phyloP scores from a whole-genome alignment of 2,888 invertebrate species.

The Epiblema foenella region DNA sequence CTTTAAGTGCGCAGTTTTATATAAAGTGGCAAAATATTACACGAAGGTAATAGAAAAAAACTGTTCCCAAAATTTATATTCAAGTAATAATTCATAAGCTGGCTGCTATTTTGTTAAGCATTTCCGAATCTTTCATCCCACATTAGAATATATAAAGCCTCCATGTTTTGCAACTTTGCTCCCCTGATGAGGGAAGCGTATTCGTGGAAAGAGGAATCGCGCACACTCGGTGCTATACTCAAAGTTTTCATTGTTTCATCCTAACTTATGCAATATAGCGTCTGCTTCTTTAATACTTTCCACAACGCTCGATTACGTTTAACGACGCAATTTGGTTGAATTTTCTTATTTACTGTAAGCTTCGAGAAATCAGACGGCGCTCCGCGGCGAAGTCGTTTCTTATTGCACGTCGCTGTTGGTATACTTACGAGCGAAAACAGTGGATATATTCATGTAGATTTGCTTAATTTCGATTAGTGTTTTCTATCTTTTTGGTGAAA shows the following conservation, averaged over 20 bases:
- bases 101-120: neutral
- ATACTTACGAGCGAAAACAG: neutral
- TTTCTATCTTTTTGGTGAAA: neutral
- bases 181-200: conserved; percentile 66
- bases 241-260: conserved; percentile 83
- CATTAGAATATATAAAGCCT: conserved; percentile 19
- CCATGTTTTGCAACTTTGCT: conserved; percentile 64
- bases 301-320: conserved; percentile 82
- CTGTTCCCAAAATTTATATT: neutral
- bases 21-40: no score
- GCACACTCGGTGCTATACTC: conserved; percentile 77
- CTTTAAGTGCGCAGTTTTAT: no score
- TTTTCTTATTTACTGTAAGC: conserved; percentile 82
- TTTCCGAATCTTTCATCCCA: conserved; percentile 3
- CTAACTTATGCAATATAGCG: conserved; percentile 83
- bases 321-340: conserved; percentile 80
- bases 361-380: conserved; percentile 70
- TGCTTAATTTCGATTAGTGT: neutral
- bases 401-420: conserved; percentile 60
- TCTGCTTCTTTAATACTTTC: conserved; percentile 83
- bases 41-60: neutral
- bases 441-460: neutral
- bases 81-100: neutral
- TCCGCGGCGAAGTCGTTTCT: conserved; percentile 70
- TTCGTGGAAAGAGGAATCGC: conserved; percentile 73